Evolutionary conservation across 2,888 invertebrate genomes (phyloP).

Genomic region (Brachylomia viminalis): DNA sequence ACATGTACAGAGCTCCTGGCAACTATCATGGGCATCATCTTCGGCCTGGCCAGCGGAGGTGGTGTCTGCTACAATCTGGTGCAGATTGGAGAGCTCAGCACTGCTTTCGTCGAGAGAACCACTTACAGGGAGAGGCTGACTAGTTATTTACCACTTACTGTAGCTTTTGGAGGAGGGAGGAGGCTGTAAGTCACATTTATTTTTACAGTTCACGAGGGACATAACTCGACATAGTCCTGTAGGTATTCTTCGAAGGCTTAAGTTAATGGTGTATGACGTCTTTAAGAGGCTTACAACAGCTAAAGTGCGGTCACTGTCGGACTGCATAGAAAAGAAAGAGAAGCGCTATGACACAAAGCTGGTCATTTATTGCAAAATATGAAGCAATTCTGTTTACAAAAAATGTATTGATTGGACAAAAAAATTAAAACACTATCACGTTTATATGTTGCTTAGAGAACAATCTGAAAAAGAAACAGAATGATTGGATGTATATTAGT

Average conservation of each 20-base stretch:
- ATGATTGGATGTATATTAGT: too few species aligned
- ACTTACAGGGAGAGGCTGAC: slow-evolving; percentile 76
- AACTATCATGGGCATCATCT: slow-evolving; percentile 77
- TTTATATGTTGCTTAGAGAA: too few species aligned
- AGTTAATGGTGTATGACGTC: not conserved
- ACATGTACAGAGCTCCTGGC: slow-evolving; percentile 81
- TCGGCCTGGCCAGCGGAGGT: slow-evolving; percentile 83
- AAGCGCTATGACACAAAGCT: too few species aligned
- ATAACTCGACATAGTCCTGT: too few species aligned
- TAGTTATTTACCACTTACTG: slow-evolving; percentile 80
- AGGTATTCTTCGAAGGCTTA: not conserved
- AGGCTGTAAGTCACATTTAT: slow-evolving; percentile 77
- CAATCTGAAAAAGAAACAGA: too few species aligned
- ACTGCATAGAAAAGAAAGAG: too few species aligned
- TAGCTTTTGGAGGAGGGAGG: slow-evolving; percentile 82
- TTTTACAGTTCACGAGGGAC: not conserved
- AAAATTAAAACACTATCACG: too few species aligned
- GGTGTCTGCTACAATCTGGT: slow-evolving; percentile 90
- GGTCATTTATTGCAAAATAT: too few species aligned
- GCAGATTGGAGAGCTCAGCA: slow-evolving; percentile 91
- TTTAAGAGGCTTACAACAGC: too few species aligned
- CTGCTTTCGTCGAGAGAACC: slow-evolving; percentile 90
- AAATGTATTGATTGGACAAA: too few species aligned
- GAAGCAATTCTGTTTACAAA: too few species aligned
- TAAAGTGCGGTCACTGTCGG: too few species aligned